Conservation (phyloP, 1,140 invertebrate species). For the Zaprionus ghesquierei region DNA sequence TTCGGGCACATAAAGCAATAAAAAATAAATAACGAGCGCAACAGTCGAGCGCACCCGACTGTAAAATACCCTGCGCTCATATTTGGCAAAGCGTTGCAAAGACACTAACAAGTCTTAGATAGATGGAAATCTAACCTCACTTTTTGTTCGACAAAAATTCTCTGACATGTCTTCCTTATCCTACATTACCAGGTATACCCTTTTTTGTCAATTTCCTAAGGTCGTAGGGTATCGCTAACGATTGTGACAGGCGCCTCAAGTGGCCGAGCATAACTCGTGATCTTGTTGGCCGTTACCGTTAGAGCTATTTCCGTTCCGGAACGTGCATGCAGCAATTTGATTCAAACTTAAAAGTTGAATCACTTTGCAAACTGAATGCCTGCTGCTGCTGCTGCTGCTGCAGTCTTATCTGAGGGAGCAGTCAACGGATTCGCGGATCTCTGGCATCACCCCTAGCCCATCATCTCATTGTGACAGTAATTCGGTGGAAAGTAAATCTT, state of each 20-base stretch:
- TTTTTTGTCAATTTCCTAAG: too few species aligned
- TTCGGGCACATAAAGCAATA: constrained; percentile 1
- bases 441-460: too few species aligned
- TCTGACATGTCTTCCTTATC: too few species aligned
- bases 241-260: too few species aligned
- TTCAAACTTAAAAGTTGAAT: constrained; percentile 5
- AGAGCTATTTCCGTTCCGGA: background rate
- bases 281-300: background rate
- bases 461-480: constrained; percentile 10
- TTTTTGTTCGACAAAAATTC: too few species aligned
- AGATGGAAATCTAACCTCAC: too few species aligned
- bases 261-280: constrained; percentile 19
- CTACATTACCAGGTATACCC: too few species aligned
- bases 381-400: constrained; percentile 3
- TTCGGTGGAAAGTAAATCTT: constrained; percentile 26
- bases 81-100: too few species aligned
- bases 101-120: too few species aligned
- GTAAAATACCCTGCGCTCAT: too few species aligned
- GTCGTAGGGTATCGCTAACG: too few species aligned
- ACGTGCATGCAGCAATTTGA: background rate
- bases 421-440: too few species aligned
- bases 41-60: background rate
- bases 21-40: constrained; percentile 5
- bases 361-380: background rate
- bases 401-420: constrained; percentile 48